Base-by-base conservation (phyloP, 2,113 vertebrate species). In the Ictidomys tridecemlineatus region DNA sequence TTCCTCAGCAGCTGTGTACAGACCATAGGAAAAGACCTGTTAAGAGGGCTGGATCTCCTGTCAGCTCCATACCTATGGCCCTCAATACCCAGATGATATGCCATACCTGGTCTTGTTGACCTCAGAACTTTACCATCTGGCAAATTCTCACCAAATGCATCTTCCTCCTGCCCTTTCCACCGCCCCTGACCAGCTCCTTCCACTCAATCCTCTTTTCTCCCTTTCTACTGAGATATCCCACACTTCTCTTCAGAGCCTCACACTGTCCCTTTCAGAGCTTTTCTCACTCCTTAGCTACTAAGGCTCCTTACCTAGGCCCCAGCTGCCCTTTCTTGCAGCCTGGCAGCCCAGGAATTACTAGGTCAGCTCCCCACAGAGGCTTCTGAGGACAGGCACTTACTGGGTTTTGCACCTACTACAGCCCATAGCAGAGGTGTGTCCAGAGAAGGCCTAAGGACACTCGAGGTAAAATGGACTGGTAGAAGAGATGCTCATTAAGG, bases 241-340 rank as follows among this genome's bases (percentile, higher is more conserved):
- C 32, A 9, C 17, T 51, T 24, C 51, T 53, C 74, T 51, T 45
- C 45, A 12, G 42, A 56, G 91, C 13, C 34, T 37, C 16, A 26
- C 8, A 12, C 56, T 4, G n/a, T 8, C 34, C 37, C 17, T 28
- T 42, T 1, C 58, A 51, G 56, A 37, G n/a, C 42, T 48, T 8
- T 84, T 72, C 37, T 53, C 28, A 4, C 4, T 51, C 12, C 3
- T 69, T 17, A 14, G 45, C 11, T 17, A 17, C 8, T 11, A 17
- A 17, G 37, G 13, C 10, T 61, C 53, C n/a, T 42, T 28, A 9
- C 53, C 12, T 3, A 69, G 30, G n/a, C 51, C 77, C 16, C 13
- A 0, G 28, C 51, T 17, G 45, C 58, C 89, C 1, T 5, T 3
- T 6, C 65, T 3, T 0, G 8, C 1, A 2, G 11, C 22, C 93